Conservation (phyloP, 2,888 invertebrate genomes). For the Caenorhabditis zanzibari region DNA sequence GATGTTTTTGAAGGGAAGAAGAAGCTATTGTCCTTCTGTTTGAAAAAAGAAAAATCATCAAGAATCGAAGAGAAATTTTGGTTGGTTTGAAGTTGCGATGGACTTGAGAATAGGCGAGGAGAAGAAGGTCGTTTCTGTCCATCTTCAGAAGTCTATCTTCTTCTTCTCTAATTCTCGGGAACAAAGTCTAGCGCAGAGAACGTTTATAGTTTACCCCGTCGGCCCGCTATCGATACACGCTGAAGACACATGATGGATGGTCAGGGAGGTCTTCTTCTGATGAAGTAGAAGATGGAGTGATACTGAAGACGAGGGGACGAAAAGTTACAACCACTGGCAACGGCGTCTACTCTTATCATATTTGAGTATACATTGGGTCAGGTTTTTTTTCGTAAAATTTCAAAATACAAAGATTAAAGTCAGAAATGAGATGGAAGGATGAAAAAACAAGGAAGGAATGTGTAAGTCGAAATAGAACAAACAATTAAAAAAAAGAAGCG, state of each 20-base stretch:
- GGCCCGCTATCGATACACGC: conserved; percentile 1
- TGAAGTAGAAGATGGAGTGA: not conserved
- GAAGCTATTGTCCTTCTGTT: conserved; percentile 8
- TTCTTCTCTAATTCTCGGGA: not conserved
- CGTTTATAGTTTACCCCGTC: conserved; percentile 22
- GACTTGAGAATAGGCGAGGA: not conserved
- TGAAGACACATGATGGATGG: conserved; percentile 13
- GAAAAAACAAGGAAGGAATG: not conserved
- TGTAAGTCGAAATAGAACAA: not conserved
- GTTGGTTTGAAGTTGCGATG: not conserved
- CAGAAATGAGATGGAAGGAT: no score
- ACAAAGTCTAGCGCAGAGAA: conserved; percentile 26
- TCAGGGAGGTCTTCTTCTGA: conserved; percentile 15
- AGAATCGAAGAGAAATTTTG: not conserved
- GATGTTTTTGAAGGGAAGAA: conserved; percentile 7
- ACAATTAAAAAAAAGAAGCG: not conserved
- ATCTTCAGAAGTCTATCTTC: conserved; percentile 8
- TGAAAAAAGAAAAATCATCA: conserved; percentile 12
- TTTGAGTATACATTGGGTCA: not conserved
- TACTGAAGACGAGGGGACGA: conserved; percentile 10
- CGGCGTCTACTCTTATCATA: not conserved
- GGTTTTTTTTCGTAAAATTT: conserved; percentile 8
- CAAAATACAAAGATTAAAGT: not conserved
- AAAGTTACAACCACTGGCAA: conserved; percentile 30
- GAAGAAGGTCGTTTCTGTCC: not conserved